Evolutionary conservation across 2,113 vertebrate genomes (phyloP), one percentile per base, ranked within the genome.

Genomic region (Petromus typicus): DNA sequence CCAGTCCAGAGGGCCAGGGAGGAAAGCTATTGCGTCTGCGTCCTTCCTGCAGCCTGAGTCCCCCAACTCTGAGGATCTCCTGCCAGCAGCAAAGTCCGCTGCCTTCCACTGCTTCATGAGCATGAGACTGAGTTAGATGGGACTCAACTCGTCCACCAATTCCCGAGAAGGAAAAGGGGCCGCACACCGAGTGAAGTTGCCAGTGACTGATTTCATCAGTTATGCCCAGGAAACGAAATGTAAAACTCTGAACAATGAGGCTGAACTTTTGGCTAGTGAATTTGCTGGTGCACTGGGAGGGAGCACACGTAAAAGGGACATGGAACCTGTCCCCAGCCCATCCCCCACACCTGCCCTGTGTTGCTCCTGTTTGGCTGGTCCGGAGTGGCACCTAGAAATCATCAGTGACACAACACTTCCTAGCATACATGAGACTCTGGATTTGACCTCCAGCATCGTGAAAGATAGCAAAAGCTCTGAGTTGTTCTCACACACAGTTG

Each of bases 241-340:
- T 51, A 89, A 82, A 92, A 71, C 12, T 48, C 56, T 64, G 80
- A 71, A 84, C 23, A 40, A 16, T 10, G 14, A 82, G 11, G 9
- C n/a, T 69, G 27, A 67, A 4, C 7, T 76, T 89, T 75, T 37
- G 40, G 3, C 59, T 78, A 48, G 48, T 64, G 11, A 71, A 30
- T 30, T 61, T 40, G 27, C 18, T 64, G 59, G 66, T 82, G 12
- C 17, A 22, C 20, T 75, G 4, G 8, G 40, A 81, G 34, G 34
- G 66, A 20, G 3, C 4, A 32, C 1, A 3, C 11, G 1, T 8
- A 8, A 54, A 75, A 22, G 40, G 32, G 57, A 0, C 7, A 5
- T 16, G 12, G 32, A 63, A 75, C 16, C 5, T 61, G 12, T 5
- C 23, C 2, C 18, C 5, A 5, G 2, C 18, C 4, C 1, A 37